Evolutionary conservation across 92 coral and sea anemone genomes (phyloP).

Genomic region (Phenganax stokvisi): DNA sequence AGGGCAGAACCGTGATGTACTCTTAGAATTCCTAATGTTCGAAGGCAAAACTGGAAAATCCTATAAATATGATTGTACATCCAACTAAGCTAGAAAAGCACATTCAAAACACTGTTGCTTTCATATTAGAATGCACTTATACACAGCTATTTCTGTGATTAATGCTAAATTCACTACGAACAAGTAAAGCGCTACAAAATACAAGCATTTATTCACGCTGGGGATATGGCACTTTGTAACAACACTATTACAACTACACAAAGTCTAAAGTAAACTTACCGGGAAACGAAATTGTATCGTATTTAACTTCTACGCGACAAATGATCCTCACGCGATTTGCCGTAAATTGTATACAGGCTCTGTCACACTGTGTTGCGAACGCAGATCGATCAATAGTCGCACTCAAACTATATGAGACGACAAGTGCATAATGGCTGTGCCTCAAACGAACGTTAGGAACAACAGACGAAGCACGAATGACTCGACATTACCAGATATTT

Average conservation of each 20-base stretch:
- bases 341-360: neutral
- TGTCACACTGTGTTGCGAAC: neutral
- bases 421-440: constrained; percentile 6
- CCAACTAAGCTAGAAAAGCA: too few species aligned
- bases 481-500: constrained; percentile 32
- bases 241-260: neutral
- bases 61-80: too few species aligned
- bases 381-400: neutral
- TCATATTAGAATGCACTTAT: too few species aligned
- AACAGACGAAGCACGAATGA: constrained; percentile 17
- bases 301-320: constrained; percentile 6
- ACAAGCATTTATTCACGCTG: neutral
- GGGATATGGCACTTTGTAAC: neutral
- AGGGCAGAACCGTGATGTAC: neutral
- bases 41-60: too few species aligned
- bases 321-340: neutral
- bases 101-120: too few species aligned
- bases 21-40: neutral
- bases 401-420: neutral
- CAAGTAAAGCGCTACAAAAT: neutral
- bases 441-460: neutral
- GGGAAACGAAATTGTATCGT: neutral
- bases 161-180: too few species aligned
- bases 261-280: constrained; percentile 3
- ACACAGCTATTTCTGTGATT: too few species aligned